phyloP scores from a whole-genome alignment of 2,888 invertebrate species.

The Cantharis nigra region DNA sequence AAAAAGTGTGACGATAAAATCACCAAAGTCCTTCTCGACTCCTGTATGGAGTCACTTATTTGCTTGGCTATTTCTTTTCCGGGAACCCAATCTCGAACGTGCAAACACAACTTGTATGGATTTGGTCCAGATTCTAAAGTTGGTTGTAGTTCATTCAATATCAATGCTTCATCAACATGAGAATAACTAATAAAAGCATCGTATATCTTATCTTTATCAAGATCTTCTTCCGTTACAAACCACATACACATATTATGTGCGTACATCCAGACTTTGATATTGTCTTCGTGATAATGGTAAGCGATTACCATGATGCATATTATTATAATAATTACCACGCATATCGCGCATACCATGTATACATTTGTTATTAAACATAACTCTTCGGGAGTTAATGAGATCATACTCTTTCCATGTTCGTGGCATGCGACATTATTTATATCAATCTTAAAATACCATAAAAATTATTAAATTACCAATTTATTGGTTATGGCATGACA shows the following conservation, averaged over 20 bases:
- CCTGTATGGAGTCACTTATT: slow-evolving; percentile 71
- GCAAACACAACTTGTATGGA: slow-evolving; percentile 73
- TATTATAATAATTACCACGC: slow-evolving; percentile 40
- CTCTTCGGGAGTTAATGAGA: neutral
- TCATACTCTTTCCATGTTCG: neutral
- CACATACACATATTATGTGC: slow-evolving; percentile 65
- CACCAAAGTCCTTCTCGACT: slow-evolving; percentile 71
- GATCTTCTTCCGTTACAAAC: slow-evolving; percentile 69
- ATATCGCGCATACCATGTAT: neutral
- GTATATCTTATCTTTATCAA: slow-evolving; percentile 69
- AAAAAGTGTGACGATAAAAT: slow-evolving; percentile 73
- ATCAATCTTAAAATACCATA: neutral
- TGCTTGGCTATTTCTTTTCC: slow-evolving; percentile 75
- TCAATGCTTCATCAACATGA: neutral
- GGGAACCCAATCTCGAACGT: slow-evolving; percentile 73
- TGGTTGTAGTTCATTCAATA: neutral
- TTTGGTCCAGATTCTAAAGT: slow-evolving; percentile 64
- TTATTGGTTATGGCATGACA: neutral
- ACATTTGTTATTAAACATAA: slow-evolving; percentile 22
- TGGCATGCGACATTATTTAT: neutral
- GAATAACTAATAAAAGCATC: slow-evolving; percentile 80
- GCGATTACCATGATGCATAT: slow-evolving; percentile 51
- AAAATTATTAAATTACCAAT: neutral
- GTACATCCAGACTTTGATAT: slow-evolving; percentile 71
- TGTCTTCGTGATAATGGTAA: slow-evolving; percentile 61